Percentiles rank a stretch among this genome's conserved stretches.
Conservation (phyloP, 1,140 invertebrate species). For the Drosophila setifemur region DNA sequence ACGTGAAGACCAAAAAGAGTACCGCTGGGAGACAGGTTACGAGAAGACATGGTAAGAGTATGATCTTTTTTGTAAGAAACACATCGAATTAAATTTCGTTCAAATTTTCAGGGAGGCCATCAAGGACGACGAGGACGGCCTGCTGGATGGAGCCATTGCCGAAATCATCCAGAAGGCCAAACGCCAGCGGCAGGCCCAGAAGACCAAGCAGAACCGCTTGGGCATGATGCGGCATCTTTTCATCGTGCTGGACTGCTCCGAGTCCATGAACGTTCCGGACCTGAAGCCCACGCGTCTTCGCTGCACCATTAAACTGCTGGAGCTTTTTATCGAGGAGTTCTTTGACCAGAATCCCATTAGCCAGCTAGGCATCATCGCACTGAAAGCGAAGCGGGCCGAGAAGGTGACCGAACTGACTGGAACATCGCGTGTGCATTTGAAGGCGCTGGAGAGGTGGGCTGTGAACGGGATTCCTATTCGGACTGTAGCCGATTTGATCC, state of each 20-base stretch:
- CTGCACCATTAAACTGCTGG: conserved; percentile 94
- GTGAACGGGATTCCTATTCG: no score
- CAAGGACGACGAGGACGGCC: conserved; percentile 96
- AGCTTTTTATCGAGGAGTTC: conserved; percentile 97
- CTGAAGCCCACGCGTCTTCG: conserved; percentile 96
- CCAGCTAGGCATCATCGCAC: conserved; percentile 95
- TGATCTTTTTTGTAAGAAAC: no score
- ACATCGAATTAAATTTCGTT: not conserved
- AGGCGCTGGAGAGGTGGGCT: conserved; percentile 85
- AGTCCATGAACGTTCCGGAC: conserved; percentile 96
- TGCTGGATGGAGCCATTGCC: conserved; percentile 93
- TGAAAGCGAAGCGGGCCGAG: conserved; percentile 97
- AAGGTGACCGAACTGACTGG: conserved; percentile 95
- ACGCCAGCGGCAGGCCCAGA: conserved; percentile 88
- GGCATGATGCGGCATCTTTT: conserved; percentile 98
- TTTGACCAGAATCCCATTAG: conserved; percentile 99
- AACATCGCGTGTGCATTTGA: conserved; percentile 91
- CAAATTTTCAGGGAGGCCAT: conserved; percentile 93
- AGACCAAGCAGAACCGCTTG: conserved; percentile 88
- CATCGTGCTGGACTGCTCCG: conserved; percentile 95
- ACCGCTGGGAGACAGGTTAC: conserved; percentile 98
- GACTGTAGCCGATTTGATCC: no score
- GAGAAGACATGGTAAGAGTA: conserved; percentile 95
- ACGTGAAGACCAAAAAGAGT: conserved; percentile 95
- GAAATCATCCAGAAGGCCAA: conserved; percentile 96